Percentiles rank a stretch among this genome's conserved stretches.
Conservation (phyloP, 2,888 invertebrate genomes). For the Eristalis intricaria region DNA sequence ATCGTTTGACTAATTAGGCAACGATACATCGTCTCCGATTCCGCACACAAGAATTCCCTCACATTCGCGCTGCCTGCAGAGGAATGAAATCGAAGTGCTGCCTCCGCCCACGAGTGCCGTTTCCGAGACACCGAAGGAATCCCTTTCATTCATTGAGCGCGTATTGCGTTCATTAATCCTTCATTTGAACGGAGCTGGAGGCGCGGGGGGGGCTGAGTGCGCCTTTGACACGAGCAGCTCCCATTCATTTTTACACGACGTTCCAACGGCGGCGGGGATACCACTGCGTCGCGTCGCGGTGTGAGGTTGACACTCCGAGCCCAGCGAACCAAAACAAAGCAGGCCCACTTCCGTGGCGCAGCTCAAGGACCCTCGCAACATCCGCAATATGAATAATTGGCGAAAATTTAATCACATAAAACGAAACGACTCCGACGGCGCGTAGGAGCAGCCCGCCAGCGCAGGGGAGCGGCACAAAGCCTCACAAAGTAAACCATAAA, state of each 20-base stretch:
- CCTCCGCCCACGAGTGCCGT: not conserved
- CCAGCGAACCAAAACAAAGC: not conserved
- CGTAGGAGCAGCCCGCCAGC: not conserved
- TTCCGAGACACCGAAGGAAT: not conserved
- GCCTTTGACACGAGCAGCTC: not conserved
- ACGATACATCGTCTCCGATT: not conserved
- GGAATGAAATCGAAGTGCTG: not conserved
- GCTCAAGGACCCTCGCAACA: constrained; percentile 23
- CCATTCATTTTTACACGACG: not conserved
- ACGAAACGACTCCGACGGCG: constrained; percentile 22
- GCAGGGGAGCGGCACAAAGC: not conserved
- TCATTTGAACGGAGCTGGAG: not conserved
- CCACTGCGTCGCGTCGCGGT: not conserved
- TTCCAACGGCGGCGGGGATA: not conserved
- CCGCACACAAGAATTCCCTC: not conserved
- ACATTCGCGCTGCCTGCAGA: not conserved
- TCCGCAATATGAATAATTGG: constrained; percentile 41
- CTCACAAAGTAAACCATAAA: constrained; percentile 37
- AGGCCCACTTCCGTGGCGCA: not conserved
- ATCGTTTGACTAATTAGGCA: not conserved
- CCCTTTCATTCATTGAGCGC: not conserved
- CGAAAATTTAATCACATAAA: constrained; percentile 53
- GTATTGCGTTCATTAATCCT: not conserved
- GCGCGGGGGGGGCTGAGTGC: not conserved
- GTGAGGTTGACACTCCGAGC: not conserved